Percentiles rank a stretch among this genome's conserved stretches.
Evolutionary conservation across 1,140 invertebrate species (phyloP).

Genomic region (Drosophila pseudoananassae): DNA sequence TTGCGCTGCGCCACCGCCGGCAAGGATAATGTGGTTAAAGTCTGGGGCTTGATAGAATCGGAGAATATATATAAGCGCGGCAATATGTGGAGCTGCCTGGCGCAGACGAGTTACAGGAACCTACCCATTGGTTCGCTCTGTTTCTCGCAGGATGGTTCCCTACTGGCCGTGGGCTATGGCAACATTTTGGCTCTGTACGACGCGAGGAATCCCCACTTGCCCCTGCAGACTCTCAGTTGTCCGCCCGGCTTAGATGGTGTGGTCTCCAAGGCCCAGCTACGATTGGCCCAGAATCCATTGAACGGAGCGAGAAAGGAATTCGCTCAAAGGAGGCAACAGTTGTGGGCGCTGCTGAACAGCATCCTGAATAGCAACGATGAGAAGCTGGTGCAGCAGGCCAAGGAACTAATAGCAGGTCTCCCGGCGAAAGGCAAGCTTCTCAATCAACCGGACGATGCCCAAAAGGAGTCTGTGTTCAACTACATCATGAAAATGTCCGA

Average conservation of each 20-base stretch:
- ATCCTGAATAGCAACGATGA: constrained; percentile 64
- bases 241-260: constrained; percentile 67
- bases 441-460: constrained; percentile 9
- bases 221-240: constrained; percentile 85
- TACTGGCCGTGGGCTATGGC: constrained; percentile 89
- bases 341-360: constrained; percentile 55
- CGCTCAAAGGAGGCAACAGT: constrained; percentile 57
- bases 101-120: constrained; percentile 87
- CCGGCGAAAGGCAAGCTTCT: constrained; percentile 10
- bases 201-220: constrained; percentile 84
- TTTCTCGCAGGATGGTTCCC: constrained; percentile 91
- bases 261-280: constrained; percentile 64
- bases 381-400: constrained; percentile 61
- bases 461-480: constrained; percentile 53
- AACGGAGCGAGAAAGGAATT: constrained; percentile 59
- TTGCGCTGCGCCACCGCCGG: constrained; percentile 88
- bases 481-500: constrained; percentile 76
- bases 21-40: constrained; percentile 89
- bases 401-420: constrained; percentile 43
- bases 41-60: constrained; percentile 88
- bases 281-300: constrained; percentile 44
- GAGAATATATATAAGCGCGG: constrained; percentile 86
- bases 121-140: constrained; percentile 85
- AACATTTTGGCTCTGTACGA: constrained; percentile 90
- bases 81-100: constrained; percentile 88